Base-by-base conservation (phyloP, 1,140 invertebrate genomes). In the Drosophila kohkoa region DNA sequence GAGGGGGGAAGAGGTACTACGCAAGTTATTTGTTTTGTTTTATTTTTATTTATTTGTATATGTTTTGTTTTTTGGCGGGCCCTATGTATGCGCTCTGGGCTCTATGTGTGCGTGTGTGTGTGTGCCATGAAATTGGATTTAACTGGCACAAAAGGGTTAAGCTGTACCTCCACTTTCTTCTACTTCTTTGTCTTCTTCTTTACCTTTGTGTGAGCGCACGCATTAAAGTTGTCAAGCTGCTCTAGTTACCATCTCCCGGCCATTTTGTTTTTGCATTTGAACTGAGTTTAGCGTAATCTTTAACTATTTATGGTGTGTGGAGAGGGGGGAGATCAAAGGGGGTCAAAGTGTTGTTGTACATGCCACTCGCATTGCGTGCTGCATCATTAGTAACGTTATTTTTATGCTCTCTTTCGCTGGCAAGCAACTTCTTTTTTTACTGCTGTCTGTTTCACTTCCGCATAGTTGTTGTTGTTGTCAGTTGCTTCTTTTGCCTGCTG, bases 331-430 rank as follows among this genome's bases (percentile, higher is more conserved):
- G 35, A 10, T 38, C 7, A 10, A 10, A 3, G 35, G 20, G 20
- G 20, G 20, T 25, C 35, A 7, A 49, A 32, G 38, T 51, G 13
- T 49, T 51, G 30, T 51, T 71, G 38, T 45, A 30, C 51, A 38
- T 45, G 28, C 51, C 38, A 45, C 10, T 32, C 25, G 43, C 67
- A 51, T 75, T 77, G 75, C 78, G 79, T 82, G 79, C 82, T 82
- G 72, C 81, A 87, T 87, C 83, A 87, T 87, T 87, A 87, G 83
- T 87, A 76, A 52, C 72, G 73, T 88, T 87, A 89, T 86, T 83
- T 79, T 80, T 74, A 88, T 87, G 80, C 64, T 77, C 81, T 83
- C 81, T 83, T 87, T 80, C 82, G 82, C 79, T 82, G 68, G 60
- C 52, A 35, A 15, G 51, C 51, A 73, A 52, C 75, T 74, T 64